These are phyloP conservation scores for Capitulum mitella DNA, from an alignment of 2,888 invertebrate genomes.

Conservation along the genomic window DNA sequence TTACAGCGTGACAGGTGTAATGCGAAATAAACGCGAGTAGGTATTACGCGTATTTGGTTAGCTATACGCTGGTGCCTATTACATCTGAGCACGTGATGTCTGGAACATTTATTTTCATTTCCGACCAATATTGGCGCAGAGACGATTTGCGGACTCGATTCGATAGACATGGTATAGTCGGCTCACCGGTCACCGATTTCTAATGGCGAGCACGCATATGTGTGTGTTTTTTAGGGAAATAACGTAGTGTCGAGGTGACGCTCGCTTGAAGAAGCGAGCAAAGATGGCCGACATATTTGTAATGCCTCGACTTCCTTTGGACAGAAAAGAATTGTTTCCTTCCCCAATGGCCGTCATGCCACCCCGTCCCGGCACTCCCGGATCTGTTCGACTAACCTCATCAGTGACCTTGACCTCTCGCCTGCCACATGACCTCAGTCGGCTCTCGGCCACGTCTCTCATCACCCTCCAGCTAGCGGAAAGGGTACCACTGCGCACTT, in stretches of 20 bases:
- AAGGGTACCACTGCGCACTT: not conserved
- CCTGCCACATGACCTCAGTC: slow-evolving; percentile 3
- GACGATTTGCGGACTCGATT: not conserved
- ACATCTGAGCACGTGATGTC: not conserved
- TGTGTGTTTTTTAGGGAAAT: not conserved
- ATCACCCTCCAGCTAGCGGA: slow-evolving; percentile 14
- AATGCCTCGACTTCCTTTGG: not conserved
- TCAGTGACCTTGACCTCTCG: slow-evolving; percentile 10
- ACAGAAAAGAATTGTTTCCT: not conserved
- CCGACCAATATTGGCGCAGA: slow-evolving; percentile 2
- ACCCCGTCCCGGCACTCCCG: not conserved
- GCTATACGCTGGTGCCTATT: not conserved
- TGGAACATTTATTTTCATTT: not conserved
- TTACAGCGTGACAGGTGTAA: not conserved
- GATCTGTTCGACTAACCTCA: not conserved
- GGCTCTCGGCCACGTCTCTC: not conserved
- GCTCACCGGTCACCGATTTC: not conserved
- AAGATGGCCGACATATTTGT: not conserved
- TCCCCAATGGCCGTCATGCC: slow-evolving; percentile 2
- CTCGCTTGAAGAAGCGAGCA: not conserved
- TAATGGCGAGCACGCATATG: not conserved
- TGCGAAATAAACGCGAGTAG: not conserved
- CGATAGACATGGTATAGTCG: not conserved
- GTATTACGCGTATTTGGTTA: not conserved
- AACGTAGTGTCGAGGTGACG: not conserved